Base-by-base conservation (phyloP, 2,888 invertebrate species). In the Andrena haemorrhoa region DNA sequence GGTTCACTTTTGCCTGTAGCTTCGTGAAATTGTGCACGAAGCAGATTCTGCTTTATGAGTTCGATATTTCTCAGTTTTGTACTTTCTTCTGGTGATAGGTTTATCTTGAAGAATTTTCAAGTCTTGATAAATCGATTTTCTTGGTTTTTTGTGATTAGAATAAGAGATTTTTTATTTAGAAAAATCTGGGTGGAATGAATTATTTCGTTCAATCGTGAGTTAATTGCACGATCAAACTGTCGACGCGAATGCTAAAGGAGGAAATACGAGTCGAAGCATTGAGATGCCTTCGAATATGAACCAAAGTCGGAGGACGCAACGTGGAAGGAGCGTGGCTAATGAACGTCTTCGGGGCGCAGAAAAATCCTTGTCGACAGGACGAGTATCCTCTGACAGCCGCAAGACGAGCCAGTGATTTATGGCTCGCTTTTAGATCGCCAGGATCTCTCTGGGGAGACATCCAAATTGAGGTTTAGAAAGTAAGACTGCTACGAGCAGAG, bases 391-490 rank as follows among this genome's bases (percentile, higher is more conserved):
- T 65, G 85, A 80, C 70, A 66, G 69, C 64, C 35, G 23, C 63
- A 68, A 79, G 72, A 84, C 79, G 65, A 71, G 61, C 74, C n/a
- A 75, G 71, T 82, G 86, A 87, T 81, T 87, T 86, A 84, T 83
- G 68, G 49, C 51, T 66, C 64, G 80, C 84, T 86, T 84, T 86
- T 80, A 73, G 72, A 82, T 83, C 75, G 56, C 66, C 56, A 61
- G 56, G 75, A 84, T 84, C 79, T 76, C 82, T 63, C 76, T 41
- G 31, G 82, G 69, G 78, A 80, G 79, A 64, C 79, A 75, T 79
- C 79, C 68, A 76, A 84, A 84, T 75, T 80, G 77, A 76, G 70
- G 75, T 86, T 86, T 84, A 86, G 88, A 88, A 87, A 88, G 86
- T 75, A 71, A 80, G 79, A 31, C 60, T 61, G 56, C 33, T 53